phyloP scores from a whole-genome alignment of 2,797 vertebrate species.

The Monodelphis domestica region DNA sequence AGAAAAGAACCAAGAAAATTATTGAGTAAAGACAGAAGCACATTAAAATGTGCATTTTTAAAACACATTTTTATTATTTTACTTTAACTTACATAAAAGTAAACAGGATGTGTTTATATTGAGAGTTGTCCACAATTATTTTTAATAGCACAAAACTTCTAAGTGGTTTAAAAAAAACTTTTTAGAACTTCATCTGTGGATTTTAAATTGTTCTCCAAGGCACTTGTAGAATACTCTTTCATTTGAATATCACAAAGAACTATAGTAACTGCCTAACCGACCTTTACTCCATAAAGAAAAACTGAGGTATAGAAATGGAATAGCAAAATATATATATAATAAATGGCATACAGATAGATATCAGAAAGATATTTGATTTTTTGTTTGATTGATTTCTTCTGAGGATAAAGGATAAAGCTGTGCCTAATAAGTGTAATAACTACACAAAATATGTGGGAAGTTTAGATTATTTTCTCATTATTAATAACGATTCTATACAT shows the following conservation, averaged over 20 bases:
- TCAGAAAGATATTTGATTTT: too few relatives aligned
- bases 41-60: background rate
- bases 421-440: constrained; percentile 60
- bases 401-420: background rate
- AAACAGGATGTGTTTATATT: background rate
- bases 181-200: background rate
- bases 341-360: background rate
- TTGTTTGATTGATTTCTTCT: constrained; percentile 50
- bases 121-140: background rate
- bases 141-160: background rate
- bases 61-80: background rate
- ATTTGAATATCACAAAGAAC: constrained; percentile 13
- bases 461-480: constrained; percentile 54
- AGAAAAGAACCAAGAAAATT: background rate
- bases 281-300: constrained; percentile 42
- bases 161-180: background rate
- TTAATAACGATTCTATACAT: constrained; percentile 64
- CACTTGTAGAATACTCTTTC: constrained; percentile 2
- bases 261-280: background rate
- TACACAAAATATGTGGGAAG: constrained; percentile 33
- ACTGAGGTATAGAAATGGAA: constrained; percentile 44
- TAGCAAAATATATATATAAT: background rate
- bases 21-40: background rate
- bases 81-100: background rate
- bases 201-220: constrained; percentile 48